Evolutionary conservation across 1,140 invertebrate genomes (phyloP).

Genomic region (Drosophila takahashii): DNA sequence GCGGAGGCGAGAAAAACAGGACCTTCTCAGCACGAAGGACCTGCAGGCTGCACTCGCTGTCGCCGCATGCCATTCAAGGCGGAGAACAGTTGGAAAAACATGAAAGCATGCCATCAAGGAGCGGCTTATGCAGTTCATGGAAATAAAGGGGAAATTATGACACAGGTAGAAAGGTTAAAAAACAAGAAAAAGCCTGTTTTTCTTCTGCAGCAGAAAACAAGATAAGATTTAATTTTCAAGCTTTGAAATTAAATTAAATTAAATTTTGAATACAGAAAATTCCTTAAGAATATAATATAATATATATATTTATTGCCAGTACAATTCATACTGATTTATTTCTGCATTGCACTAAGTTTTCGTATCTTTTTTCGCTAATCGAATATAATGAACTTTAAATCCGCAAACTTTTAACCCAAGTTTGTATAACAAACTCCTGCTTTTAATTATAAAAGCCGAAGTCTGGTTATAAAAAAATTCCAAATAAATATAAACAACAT

Average conservation of each 20-base stretch:
- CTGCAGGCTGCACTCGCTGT: slow-evolving; percentile 41
- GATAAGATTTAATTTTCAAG: not conserved
- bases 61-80: slow-evolving; percentile 28
- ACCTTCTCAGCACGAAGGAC: slow-evolving; percentile 7
- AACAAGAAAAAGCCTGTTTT: not conserved
- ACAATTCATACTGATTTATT: no score
- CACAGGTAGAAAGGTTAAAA: not conserved
- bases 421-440: slow-evolving; percentile 9
- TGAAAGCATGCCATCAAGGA: slow-evolving; percentile 35
- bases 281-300: no score
- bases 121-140: not conserved
- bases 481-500: slow-evolving; percentile 5
- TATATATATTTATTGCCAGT: not conserved
- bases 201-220: not conserved
- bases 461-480: slow-evolving; percentile 11
- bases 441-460: slow-evolving; percentile 16
- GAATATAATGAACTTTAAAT: not conserved
- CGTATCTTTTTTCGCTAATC: not conserved
- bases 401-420: slow-evolving; percentile 4
- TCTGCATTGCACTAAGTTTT: not conserved
- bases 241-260: not conserved
- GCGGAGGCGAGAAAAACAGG: slow-evolving; percentile 14
- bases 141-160: slow-evolving; percentile 10
- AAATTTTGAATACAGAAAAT: not conserved
- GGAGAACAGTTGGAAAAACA: slow-evolving; percentile 31